Conservation (phyloP, 2,888 invertebrate species). For the Limenitis camilla region DNA sequence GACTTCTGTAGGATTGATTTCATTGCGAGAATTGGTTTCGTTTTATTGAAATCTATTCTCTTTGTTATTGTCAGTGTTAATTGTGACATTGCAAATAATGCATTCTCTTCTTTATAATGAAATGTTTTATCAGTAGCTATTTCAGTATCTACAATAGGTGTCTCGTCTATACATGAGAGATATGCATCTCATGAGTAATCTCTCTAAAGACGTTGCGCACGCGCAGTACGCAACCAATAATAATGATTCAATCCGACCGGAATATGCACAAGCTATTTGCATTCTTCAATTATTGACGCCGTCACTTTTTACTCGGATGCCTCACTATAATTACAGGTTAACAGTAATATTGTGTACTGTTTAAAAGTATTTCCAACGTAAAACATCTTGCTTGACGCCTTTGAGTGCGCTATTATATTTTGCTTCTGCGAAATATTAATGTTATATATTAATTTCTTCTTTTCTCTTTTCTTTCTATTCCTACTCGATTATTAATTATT, state of each 20-base stretch:
- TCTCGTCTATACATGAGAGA: neutral
- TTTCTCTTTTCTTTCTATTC: too few species aligned
- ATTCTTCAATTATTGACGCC: constrained; percentile 22
- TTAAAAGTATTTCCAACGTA: constrained; percentile 16
- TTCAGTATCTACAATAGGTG: too few species aligned
- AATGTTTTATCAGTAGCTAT: too few species aligned
- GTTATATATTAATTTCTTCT: neutral
- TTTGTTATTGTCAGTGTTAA: too few species aligned
- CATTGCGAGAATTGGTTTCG: too few species aligned
- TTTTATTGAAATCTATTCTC: too few species aligned
- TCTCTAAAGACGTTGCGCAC: constrained; percentile 5
- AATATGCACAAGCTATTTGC: constrained; percentile 19
- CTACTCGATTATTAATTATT: too few species aligned
- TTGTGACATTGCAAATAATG: too few species aligned
- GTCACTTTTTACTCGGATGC: constrained; percentile 18
- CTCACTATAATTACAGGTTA: constrained; percentile 15
- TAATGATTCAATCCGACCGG: constrained; percentile 32
- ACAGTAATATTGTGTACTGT: constrained; percentile 11
- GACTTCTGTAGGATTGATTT: too few species aligned
- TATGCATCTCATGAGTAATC: constrained; percentile 6
- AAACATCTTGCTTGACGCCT: constrained; percentile 8
- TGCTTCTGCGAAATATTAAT: neutral
- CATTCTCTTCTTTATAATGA: too few species aligned
- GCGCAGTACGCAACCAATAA: constrained; percentile 26
- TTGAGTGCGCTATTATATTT: neutral